phyloP scores from a whole-genome alignment of 2,113 vertebrate genomes.

The Erythrolamprus reginae region DNA sequence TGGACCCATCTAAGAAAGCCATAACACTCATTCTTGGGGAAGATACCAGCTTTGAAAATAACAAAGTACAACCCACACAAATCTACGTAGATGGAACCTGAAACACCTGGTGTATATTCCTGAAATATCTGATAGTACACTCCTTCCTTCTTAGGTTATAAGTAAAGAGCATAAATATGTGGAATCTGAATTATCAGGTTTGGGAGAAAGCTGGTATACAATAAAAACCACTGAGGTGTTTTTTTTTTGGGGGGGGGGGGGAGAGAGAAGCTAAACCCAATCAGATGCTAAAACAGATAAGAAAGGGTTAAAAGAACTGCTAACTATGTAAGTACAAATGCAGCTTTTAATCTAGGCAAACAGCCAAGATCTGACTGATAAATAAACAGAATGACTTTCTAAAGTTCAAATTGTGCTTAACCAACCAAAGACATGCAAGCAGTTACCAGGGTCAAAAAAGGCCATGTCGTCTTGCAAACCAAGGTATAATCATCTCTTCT shows the following conservation, averaged over 20 bases:
- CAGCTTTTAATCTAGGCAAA: neutral
- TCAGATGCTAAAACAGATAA: neutral
- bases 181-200: neutral
- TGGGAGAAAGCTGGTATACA: neutral
- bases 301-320: neutral
- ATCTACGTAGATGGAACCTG: neutral
- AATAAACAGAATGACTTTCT: conserved; percentile 12
- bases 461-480: neutral
- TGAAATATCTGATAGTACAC: neutral
- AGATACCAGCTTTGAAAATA: neutral
- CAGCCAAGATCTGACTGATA: neutral
- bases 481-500: neutral
- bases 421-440: neutral
- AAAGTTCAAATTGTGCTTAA: conserved; percentile 4
- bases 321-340: neutral
- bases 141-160: neutral
- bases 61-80: neutral
- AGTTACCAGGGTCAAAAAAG: neutral
- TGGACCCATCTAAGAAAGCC: neutral
- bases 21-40: neutral
- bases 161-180: neutral
- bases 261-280: neutral
- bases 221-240: neutral
- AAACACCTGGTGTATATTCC: neutral
- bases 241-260: too few species aligned